phyloP scores from a whole-genome alignment of 2,797 vertebrate genomes.

The Anabacerthia variegaticeps region DNA sequence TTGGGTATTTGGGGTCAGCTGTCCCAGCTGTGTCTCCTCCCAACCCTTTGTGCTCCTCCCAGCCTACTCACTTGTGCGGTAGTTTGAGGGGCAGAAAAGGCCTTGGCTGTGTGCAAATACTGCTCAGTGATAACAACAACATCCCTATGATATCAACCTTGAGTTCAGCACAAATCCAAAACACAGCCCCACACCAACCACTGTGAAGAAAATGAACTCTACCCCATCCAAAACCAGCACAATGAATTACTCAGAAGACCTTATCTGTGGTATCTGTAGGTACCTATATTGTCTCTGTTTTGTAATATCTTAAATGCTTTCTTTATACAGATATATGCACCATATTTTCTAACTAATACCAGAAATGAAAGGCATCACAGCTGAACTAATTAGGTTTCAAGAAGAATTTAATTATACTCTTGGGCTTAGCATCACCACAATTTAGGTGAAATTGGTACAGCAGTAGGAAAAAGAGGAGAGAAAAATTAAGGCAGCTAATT shows the following conservation, averaged over 20 bases:
- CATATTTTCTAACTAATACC: background rate
- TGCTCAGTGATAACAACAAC: fast-evolving
- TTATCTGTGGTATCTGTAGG: background rate
- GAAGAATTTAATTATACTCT: background rate
- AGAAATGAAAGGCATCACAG: background rate
- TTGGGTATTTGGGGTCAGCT: fast-evolving
- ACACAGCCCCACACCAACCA: no score
- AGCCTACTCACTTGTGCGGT: background rate
- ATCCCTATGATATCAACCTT: background rate
- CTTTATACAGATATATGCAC: background rate
- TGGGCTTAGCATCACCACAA: background rate
- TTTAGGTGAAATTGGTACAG: background rate
- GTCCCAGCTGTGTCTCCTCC: background rate
- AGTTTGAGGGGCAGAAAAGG: background rate
- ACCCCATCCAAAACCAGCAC: background rate
- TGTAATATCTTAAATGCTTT: background rate
- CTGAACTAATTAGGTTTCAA: background rate
- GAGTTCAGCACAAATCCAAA: background rate
- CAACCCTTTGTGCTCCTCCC: background rate
- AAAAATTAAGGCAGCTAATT: background rate
- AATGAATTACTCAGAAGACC: background rate
- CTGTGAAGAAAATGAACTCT: background rate
- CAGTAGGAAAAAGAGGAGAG: background rate
- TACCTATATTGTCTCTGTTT: background rate
- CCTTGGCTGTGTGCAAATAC: fast-evolving